phyloP scores from a whole-genome alignment of 2,888 invertebrate genomes.

The Epinotia bilunana region DNA sequence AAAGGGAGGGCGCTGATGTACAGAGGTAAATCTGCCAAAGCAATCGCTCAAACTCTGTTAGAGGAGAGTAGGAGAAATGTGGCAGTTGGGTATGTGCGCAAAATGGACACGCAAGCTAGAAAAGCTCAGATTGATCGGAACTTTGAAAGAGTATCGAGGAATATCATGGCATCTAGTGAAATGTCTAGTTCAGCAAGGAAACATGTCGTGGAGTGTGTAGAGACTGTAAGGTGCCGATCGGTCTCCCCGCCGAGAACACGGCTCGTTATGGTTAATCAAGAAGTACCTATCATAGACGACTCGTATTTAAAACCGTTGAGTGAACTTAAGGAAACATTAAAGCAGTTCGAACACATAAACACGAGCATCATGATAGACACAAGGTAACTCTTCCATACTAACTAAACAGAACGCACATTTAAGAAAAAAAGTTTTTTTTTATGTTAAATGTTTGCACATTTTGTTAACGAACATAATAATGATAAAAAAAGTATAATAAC shows the following conservation, averaged over 20 bases:
- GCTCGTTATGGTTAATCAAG: constrained; percentile 68
- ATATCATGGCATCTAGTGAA: constrained; percentile 58
- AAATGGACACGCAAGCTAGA: constrained; percentile 61
- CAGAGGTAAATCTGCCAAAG: constrained; percentile 90
- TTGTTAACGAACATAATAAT: neutral
- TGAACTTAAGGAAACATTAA: constrained; percentile 85
- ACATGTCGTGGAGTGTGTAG: constrained; percentile 44
- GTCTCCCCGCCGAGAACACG: constrained; percentile 71
- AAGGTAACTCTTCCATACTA: constrained; percentile 84
- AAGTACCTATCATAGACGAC: constrained; percentile 78
- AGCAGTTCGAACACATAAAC: constrained; percentile 85
- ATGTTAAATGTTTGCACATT: neutral
- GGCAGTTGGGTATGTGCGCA: constrained; percentile 67
- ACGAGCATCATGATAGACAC: constrained; percentile 85
- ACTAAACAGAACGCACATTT: neutral
- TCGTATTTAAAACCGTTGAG: constrained; percentile 85
- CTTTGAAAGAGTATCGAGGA: constrained; percentile 58
- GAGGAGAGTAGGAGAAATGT: constrained; percentile 85
- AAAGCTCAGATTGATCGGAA: constrained; percentile 59
- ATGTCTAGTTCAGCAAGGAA: constrained; percentile 57
- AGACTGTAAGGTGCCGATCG: constrained; percentile 62
- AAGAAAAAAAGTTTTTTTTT: neutral
- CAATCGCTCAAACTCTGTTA: constrained; percentile 87
- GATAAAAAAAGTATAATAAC: too few relatives aligned
- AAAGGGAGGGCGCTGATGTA: constrained; percentile 84